These are phyloP conservation scores for Eupristina koningsbergeri DNA, from an alignment of 1,140 invertebrate species.

Conservation along the genomic window DNA sequence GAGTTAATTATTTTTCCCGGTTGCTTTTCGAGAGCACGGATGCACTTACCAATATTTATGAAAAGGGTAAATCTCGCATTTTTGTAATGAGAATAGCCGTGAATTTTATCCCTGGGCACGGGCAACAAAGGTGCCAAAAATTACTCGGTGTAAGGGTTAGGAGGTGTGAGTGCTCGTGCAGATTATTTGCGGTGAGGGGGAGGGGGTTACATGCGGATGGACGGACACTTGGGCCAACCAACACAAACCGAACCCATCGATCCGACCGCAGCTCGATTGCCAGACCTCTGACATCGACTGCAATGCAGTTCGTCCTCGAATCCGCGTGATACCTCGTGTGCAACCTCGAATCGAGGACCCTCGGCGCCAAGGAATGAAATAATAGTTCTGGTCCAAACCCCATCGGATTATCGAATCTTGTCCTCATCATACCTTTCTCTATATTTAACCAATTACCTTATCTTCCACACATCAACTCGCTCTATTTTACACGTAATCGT, in stretches of 20 bases:
- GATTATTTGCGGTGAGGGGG: background rate
- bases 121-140: too few species aligned
- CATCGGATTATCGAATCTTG: background rate
- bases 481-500: background rate
- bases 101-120: too few species aligned
- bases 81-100: too few species aligned
- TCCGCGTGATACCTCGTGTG: background rate
- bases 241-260: conserved; percentile 57
- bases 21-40: too few species aligned
- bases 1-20: too few species aligned
- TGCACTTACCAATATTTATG: too few species aligned
- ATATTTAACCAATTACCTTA: background rate
- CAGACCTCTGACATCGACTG: conserved; percentile 64
- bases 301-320: conserved; percentile 59
- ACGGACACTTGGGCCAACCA: background rate
- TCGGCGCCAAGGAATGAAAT: background rate
- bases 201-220: background rate
- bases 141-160: too few species aligned
- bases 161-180: background rate
- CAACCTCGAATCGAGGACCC: background rate
- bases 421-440: background rate
- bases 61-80: too few species aligned
- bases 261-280: conserved; percentile 66
- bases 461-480: background rate
- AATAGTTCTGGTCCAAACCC: background rate